phyloP scores from a whole-genome alignment of 2,797 vertebrate species.

The Urocyon cinereoargenteus region DNA sequence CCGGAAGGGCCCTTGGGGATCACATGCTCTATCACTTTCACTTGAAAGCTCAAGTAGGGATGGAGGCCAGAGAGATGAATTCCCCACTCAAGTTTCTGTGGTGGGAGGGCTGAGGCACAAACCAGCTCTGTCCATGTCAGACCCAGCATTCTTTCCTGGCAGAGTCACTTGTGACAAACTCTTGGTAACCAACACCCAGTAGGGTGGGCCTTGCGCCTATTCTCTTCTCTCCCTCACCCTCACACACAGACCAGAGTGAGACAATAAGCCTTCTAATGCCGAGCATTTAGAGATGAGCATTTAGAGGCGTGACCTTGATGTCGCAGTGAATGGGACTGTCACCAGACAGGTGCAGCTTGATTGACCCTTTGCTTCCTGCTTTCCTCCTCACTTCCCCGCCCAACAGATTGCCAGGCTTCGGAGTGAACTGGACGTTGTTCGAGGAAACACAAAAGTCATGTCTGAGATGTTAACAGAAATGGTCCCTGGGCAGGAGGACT shows the following conservation, averaged over 20 bases:
- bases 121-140: not conserved
- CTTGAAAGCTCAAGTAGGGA: not conserved
- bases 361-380: conserved; percentile 45
- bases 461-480: conserved; percentile 99
- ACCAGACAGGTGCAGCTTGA: not conserved
- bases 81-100: not conserved
- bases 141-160: not conserved
- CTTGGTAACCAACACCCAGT: not conserved
- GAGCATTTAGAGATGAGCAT: no score
- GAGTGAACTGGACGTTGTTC: conserved; percentile 97
- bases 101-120: not conserved
- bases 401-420: conserved; percentile 95
- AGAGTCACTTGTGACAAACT: not conserved
- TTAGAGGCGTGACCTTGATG: not conserved
- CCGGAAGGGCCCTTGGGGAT: not conserved
- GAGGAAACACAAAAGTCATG: conserved; percentile 99
- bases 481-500: conserved; percentile 97
- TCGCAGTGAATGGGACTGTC: not conserved
- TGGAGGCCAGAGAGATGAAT: not conserved
- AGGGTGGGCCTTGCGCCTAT: not conserved
- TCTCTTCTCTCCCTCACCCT: not conserved
- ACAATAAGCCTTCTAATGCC: not conserved
- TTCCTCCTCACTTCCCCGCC: not conserved
- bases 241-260: not conserved
- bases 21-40: not conserved